Evolutionary conservation across 2,888 invertebrate genomes (phyloP).

Genomic region (Adela reaumurella): DNA sequence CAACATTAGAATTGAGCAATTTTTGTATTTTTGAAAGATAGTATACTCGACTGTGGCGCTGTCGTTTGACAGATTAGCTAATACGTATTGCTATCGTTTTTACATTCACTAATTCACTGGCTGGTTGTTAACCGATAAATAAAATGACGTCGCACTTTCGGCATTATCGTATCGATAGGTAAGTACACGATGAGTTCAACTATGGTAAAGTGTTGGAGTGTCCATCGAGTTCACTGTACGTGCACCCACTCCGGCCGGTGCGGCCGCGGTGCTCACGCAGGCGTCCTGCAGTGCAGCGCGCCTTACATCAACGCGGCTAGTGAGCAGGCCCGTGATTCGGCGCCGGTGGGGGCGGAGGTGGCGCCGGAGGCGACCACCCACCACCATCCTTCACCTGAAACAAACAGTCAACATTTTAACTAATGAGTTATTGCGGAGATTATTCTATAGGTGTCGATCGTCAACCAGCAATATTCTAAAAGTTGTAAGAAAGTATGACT

Average conservation of each 20-base stretch:
- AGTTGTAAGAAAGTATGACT: too few species aligned
- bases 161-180: background rate
- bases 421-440: too few species aligned
- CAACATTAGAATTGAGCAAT: background rate
- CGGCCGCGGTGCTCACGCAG: too few species aligned
- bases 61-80: background rate
- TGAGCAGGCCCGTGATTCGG: constrained; percentile 39
- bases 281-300: constrained; percentile 9
- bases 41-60: background rate
- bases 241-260: too few species aligned
- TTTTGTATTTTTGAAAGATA: background rate
- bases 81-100: too few species aligned
- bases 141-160: background rate
- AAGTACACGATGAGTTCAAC: too few species aligned
- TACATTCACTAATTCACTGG: too few species aligned
- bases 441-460: too few species aligned
- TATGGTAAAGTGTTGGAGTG: background rate
- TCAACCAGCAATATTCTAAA: too few species aligned
- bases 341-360: background rate
- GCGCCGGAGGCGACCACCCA: background rate
- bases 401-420: background rate
- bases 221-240: background rate
- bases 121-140: background rate
- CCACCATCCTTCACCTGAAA: background rate
- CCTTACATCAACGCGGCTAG: constrained; percentile 21